Base-by-base conservation (phyloP, 2,888 invertebrate species). In the Holacanthella duospinosa region DNA sequence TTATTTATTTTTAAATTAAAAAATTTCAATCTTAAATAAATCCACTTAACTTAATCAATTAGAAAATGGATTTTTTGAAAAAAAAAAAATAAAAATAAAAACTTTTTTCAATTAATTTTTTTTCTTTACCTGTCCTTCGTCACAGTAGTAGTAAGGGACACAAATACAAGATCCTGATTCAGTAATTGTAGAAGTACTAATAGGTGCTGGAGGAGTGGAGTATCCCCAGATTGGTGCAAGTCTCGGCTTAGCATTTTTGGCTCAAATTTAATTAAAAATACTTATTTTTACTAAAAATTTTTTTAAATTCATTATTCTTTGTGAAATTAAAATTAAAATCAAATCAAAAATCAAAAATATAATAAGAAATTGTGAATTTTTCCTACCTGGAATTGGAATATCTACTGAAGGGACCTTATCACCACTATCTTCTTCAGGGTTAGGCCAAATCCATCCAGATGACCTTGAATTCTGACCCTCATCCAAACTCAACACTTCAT, bases 101-200 rank as follows among this genome's bases (percentile, higher is more conserved):
- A n/a, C n/a, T n/a, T n/a, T n/a, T n/a, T n/a, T n/a, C n/a, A n/a
- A n/a, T n/a, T n/a, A n/a, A n/a, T n/a, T n/a, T n/a, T n/a, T n/a
- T n/a, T n/a, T n/a, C n/a, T 25, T 53, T 53, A 71, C 71, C 68
- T 71, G 68, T 59, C 67, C 66, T 60, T 72, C 70, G 44, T 70
- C 70, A 59, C 71, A 72, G 36, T 59, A 65, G 54, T 70, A 72
- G 63, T 69, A 72, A 27, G 71, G 71, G 4, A 72, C 71, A 63
- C 71, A 72, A 43, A 64, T 67, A 44, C 71, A 72, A 59, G 69
- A 67, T 59, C 29, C 27, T 9, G 48, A 27, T 21, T 48, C 16
- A 16, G 36, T 36, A 16, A 16, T 36, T 48, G 48, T 48, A 4
- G 48, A 16, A 4, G 19, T 48, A 4, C 4, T 9, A 9, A 21